A percentile compares a stretch with the other conserved stretches of the same genome.
phyloP scores from a whole-genome alignment of 2,113 vertebrate genomes.

The Macquaria australasica region DNA sequence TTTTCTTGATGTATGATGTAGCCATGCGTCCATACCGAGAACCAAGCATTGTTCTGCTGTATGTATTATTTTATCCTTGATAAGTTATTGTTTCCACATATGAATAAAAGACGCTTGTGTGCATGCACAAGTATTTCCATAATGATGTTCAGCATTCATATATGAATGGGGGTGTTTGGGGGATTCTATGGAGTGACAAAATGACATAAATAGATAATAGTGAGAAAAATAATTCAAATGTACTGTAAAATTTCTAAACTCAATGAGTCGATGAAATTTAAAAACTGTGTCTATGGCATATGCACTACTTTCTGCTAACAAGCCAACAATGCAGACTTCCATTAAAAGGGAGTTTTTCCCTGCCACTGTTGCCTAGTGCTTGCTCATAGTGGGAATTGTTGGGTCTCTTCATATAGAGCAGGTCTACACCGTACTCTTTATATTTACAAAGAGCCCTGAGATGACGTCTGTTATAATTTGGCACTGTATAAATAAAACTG shows the following conservation, averaged over 20 bases:
- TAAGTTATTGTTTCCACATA: constrained; percentile 5
- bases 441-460: no score
- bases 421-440: no score
- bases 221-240: neutral
- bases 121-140: neutral
- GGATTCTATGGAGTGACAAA: neutral
- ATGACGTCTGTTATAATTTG: no score
- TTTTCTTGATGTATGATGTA: neutral
- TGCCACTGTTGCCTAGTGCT: no score
- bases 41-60: neutral
- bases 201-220: neutral
- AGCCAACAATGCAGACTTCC: no score
- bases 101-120: neutral
- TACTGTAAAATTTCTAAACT: neutral
- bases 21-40: neutral
- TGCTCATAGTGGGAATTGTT: no score
- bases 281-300: neutral
- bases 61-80: neutral
- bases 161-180: neutral
- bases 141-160: neutral
- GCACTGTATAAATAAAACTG: no score
- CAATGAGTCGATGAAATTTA: neutral
- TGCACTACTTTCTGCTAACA: no score
- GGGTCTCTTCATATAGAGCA: no score
- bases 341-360: no score